These are phyloP conservation scores for Iphiclides podalirius DNA, from an alignment of 2,888 invertebrate species.

Conservation along the genomic window DNA sequence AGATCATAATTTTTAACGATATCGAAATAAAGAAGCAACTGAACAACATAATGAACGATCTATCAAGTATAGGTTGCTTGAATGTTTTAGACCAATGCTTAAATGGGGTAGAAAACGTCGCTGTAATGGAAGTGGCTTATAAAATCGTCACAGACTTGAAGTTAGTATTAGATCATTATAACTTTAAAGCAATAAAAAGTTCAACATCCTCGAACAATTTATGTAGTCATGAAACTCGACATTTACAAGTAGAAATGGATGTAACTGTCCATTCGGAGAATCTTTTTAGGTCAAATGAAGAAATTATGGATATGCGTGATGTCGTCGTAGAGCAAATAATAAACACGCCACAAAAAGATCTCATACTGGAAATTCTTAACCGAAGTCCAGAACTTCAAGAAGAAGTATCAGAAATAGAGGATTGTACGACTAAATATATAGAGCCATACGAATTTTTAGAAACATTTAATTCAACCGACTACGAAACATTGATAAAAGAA, in stretches of 20 bases:
- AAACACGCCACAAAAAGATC: constrained; percentile 71
- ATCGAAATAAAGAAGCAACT: constrained; percentile 83
- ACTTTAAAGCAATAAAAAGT: constrained; percentile 40
- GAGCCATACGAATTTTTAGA: constrained; percentile 41
- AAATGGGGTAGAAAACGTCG: constrained; percentile 81
- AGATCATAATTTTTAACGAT: constrained; percentile 86
- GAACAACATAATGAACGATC: constrained; percentile 82
- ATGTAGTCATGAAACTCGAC: not conserved
- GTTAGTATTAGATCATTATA: constrained; percentile 69
- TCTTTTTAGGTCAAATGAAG: constrained; percentile 5
- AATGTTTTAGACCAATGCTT: constrained; percentile 84
- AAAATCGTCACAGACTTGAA: constrained; percentile 68
- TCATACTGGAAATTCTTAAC: constrained; percentile 76
- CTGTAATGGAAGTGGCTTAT: constrained; percentile 82
- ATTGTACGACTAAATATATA: constrained; percentile 19
- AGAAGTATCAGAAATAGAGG: not conserved
- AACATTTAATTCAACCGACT: constrained; percentile 56
- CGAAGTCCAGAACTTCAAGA: constrained; percentile 31
- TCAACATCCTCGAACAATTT: not conserved
- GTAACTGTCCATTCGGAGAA: not conserved
- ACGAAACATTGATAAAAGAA: constrained; percentile 73
- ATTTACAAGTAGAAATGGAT: not conserved
- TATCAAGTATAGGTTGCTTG: constrained; percentile 85
- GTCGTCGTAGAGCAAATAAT: constrained; percentile 79
- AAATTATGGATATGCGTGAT: constrained; percentile 22